Percentiles rank a stretch among this genome's conserved stretches.
Conservation (phyloP, 2,797 vertebrate genomes). For the Bryconaethiops microstoma region DNA sequence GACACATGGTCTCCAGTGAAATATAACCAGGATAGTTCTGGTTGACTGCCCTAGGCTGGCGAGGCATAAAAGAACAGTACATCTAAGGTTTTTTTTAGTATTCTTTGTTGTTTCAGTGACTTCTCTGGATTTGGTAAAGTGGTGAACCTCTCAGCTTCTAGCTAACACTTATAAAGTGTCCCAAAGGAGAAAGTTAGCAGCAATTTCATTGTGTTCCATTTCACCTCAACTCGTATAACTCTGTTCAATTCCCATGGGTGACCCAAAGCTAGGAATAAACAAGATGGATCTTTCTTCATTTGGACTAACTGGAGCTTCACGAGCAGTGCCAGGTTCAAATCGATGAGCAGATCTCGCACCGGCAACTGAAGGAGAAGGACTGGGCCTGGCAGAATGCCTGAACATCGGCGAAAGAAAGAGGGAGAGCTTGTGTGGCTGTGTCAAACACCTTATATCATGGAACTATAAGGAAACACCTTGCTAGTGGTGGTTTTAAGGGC, state of each 20-base stretch:
- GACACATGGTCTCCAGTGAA: not conserved
- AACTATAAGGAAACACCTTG: constrained; percentile 10
- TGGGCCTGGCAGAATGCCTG: constrained; percentile 55
- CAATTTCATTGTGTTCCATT: constrained; percentile 51
- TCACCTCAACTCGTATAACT: constrained; percentile 36
- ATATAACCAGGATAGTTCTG: not conserved
- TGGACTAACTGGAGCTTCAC: constrained; percentile 60
- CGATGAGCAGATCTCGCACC: constrained; percentile 49
- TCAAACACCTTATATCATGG: constrained; percentile 15
- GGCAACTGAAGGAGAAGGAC: constrained; percentile 58
- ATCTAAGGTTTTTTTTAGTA: not conserved
- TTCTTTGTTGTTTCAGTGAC: constrained; percentile 37
- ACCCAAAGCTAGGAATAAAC: constrained; percentile 60
- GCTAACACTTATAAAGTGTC: not conserved
- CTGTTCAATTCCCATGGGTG: constrained; percentile 38
- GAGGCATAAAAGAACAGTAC: too few species aligned
- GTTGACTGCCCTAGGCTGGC: not conserved
- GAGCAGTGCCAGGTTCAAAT: constrained; percentile 61
- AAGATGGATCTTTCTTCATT: constrained; percentile 61
- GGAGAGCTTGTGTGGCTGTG: constrained; percentile 40
- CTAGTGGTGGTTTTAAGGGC: not conserved
- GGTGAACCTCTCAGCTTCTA: not conserved
- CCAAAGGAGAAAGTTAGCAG: constrained; percentile 41
- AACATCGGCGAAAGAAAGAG: constrained; percentile 56
- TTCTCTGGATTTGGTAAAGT: constrained; percentile 23